A percentile compares a stretch with the other conserved stretches of the same genome.
Evolutionary conservation across 2,797 vertebrate species (phyloP).

Genomic region (Anguilla marmorata): DNA sequence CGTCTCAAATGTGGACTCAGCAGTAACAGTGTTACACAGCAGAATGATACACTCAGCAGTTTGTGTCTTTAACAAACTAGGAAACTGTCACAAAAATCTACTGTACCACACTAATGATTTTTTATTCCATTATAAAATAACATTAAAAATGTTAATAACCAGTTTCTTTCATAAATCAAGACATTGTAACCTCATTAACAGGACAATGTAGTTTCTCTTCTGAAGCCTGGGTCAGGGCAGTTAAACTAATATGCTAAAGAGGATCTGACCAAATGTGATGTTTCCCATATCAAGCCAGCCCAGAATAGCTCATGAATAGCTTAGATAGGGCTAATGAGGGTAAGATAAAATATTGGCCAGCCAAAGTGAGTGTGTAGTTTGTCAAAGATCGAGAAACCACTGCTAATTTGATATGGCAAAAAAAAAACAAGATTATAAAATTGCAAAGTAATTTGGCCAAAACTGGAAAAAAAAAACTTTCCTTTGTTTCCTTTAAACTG

Average conservation of each 20-base stretch:
- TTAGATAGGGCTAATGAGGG: neutral
- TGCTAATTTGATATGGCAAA: too few species aligned
- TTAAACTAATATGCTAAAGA: neutral
- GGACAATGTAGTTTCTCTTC: neutral
- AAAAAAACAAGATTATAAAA: neutral
- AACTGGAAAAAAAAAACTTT: neutral
- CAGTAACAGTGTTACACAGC: too few species aligned
- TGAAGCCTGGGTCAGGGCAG: neutral
- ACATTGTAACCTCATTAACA: neutral
- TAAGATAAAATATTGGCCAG: neutral
- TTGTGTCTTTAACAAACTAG: too few species aligned
- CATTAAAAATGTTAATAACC: constrained; percentile 72
- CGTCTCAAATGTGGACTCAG: neutral
- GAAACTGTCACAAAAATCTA: too few species aligned
- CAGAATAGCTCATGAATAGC: neutral
- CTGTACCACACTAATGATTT: constrained; percentile 20
- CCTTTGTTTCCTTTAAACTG: neutral
- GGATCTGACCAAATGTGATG: neutral
- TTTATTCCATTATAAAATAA: constrained; percentile 68
- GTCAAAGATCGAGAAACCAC: too few species aligned
- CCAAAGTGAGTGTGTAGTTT: too few species aligned
- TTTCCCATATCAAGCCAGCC: neutral
- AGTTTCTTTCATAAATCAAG: constrained; percentile 54
- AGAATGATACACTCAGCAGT: too few species aligned
- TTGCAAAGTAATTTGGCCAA: neutral